Conservation (phyloP, 2,888 invertebrate species). For the Gordius sp. region DNA sequence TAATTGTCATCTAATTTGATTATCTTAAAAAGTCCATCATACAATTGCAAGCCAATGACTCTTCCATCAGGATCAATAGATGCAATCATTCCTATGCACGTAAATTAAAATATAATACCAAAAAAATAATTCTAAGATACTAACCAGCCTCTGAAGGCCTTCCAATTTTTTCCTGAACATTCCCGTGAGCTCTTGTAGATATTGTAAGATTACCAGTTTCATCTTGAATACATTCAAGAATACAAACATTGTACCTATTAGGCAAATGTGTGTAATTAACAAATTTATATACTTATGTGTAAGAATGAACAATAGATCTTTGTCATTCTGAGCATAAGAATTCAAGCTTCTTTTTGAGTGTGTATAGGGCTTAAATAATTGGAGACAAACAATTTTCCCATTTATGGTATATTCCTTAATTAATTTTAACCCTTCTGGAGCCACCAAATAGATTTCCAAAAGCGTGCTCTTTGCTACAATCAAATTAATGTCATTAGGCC, state of each 20-base stretch:
- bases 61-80: slow-evolving; percentile 81
- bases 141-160: slow-evolving; percentile 56
- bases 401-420: slow-evolving; percentile 64
- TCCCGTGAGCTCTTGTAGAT: slow-evolving; percentile 76
- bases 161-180: slow-evolving; percentile 68
- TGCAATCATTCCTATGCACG: slow-evolving; percentile 49
- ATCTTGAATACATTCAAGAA: slow-evolving; percentile 50
- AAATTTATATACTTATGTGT: slow-evolving; percentile 49
- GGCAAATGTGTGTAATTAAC: neutral
- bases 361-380: slow-evolving; percentile 60
- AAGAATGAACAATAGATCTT: slow-evolving; percentile 68
- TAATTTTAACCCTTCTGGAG: slow-evolving; percentile 73
- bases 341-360: neutral
- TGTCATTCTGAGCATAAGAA: slow-evolving; percentile 29
- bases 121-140: neutral
- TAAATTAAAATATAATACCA: slow-evolving; percentile 4
- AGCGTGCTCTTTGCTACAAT: slow-evolving; percentile 62
- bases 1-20: slow-evolving; percentile 27
- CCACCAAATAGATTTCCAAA: slow-evolving; percentile 73
- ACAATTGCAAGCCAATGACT: slow-evolving; percentile 71
- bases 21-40: slow-evolving; percentile 85
- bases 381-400: slow-evolving; percentile 75
- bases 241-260: slow-evolving; percentile 52
- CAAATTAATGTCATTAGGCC: slow-evolving; percentile 66
- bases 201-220: slow-evolving; percentile 49